Percentiles rank a stretch among this genome's conserved stretches.
These are phyloP conservation scores for Sebastes kiyomatsui DNA, from an alignment of 2,797 vertebrate species.

Conservation along the genomic window DNA sequence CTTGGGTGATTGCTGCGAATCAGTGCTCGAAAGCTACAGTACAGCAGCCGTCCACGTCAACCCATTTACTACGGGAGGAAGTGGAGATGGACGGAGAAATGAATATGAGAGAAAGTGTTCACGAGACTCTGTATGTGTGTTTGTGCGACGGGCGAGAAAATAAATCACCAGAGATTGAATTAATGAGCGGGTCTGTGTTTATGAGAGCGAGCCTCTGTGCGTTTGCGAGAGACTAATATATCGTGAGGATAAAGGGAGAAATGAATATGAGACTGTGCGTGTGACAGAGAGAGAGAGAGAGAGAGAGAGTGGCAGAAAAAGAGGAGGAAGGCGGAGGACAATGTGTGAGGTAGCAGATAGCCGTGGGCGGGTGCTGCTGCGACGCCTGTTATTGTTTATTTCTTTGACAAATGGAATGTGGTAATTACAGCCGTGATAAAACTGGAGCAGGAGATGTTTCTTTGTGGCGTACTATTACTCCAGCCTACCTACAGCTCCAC, in stretches of 20 bases:
- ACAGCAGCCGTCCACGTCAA: neutral
- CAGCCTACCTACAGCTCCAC: neutral
- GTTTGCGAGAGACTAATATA: slow-evolving; percentile 43
- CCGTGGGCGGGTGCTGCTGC: slow-evolving; percentile 37
- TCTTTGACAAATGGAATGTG: slow-evolving; percentile 64
- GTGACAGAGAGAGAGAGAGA: slow-evolving; percentile 10
- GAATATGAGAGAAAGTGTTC: neutral
- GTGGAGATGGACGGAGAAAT: slow-evolving; percentile 6
- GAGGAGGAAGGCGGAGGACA: slow-evolving; percentile 16
- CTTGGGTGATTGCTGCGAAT: slow-evolving; percentile 24
- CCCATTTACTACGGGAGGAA: slow-evolving; percentile 14
- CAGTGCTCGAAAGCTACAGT: slow-evolving; percentile 12
- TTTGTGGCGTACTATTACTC: slow-evolving; percentile 9
- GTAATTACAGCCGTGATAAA: slow-evolving; percentile 69
- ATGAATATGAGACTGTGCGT: slow-evolving; percentile 35
- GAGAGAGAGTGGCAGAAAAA: neutral
- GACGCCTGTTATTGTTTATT: slow-evolving; percentile 41
- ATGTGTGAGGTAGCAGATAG: slow-evolving; percentile 57
- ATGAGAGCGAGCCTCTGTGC: slow-evolving; percentile 26
- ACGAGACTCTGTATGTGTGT: neutral
- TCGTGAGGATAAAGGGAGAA: slow-evolving; percentile 33
- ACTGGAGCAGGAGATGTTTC: slow-evolving; percentile 25
- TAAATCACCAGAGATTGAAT: slow-evolving; percentile 52
- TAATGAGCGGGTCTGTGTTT: slow-evolving; percentile 45
- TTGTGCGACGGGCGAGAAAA: slow-evolving; percentile 13